These are phyloP conservation scores for Ceratoteleas bidentatus DNA, from an alignment of 1,140 invertebrate species.

Conservation along the genomic window DNA sequence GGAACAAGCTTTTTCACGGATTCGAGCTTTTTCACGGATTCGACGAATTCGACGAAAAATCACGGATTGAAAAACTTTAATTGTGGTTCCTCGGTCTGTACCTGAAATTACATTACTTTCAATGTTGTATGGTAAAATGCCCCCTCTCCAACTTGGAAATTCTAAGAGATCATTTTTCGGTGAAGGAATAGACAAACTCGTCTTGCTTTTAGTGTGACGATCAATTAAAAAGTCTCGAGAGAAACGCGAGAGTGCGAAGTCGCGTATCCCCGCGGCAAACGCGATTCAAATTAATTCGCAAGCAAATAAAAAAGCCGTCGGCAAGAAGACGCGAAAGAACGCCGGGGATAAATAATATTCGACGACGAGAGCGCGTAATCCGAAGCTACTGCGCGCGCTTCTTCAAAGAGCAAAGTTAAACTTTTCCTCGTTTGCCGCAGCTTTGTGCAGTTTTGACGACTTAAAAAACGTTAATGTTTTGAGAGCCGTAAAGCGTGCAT, in stretches of 20 bases:
- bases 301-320: conserved; percentile 12
- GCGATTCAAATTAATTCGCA: conserved; percentile 37
- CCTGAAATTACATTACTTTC: no score
- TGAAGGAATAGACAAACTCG: no score
- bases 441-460: conserved; percentile 51
- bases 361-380: conserved; percentile 30
- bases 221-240: no score
- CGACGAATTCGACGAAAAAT: no score
- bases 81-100: no score
- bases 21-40: no score
- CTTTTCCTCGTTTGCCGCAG: conserved; percentile 36
- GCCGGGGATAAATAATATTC: conserved; percentile 34
- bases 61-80: no score
- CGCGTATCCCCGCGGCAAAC: conserved; percentile 10
- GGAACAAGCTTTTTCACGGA: no score
- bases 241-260: conserved; percentile 29
- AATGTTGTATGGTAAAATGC: no score
- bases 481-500: conserved; percentile 42
- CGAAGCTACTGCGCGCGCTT: conserved; percentile 28
- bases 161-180: no score
- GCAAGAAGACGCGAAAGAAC: conserved; percentile 6
- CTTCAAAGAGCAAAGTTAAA: conserved; percentile 54
- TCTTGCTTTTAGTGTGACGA: no score
- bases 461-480: conserved; percentile 54
- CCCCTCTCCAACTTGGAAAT: no score